A percentile compares a stretch with the other conserved stretches of the same genome.
phyloP scores from a whole-genome alignment of 2,113 vertebrate genomes.

The Choloepus hoffmanni region DNA sequence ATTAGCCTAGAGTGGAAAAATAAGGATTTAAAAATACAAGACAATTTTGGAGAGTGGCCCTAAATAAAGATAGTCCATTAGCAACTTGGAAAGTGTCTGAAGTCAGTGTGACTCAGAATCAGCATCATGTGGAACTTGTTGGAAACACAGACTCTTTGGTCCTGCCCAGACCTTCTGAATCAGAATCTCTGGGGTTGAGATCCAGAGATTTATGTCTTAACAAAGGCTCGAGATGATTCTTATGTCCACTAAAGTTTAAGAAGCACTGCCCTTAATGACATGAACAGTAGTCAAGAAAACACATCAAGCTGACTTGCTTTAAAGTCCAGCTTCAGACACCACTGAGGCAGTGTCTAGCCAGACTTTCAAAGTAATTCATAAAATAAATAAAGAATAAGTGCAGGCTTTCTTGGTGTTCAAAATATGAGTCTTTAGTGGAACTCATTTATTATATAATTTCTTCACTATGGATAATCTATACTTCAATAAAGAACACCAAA shows the following conservation, averaged over 20 bases:
- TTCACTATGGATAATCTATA: not conserved
- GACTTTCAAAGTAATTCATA: constrained; percentile 5
- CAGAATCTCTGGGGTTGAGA: not conserved
- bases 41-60: not conserved
- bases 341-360: not conserved
- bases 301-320: not conserved
- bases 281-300: not conserved
- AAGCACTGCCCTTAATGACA: not conserved
- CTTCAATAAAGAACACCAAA: constrained; percentile 41
- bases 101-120: not conserved
- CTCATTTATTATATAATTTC: not conserved
- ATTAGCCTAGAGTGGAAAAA: constrained; percentile 36
- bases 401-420: not conserved
- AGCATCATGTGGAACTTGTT: not conserved
- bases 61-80: not conserved
- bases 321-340: not conserved
- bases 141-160: not conserved
- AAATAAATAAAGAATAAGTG: not conserved
- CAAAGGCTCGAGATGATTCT: not conserved
- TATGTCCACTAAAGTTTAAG: not conserved
- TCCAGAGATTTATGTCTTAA: constrained; percentile 1
- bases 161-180: not conserved
- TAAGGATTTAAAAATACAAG: constrained; percentile 3
- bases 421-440: not conserved
- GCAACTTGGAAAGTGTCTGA: not conserved